Base-by-base conservation (phyloP, 2,888 invertebrate genomes). In the Drosophila tripunctata region DNA sequence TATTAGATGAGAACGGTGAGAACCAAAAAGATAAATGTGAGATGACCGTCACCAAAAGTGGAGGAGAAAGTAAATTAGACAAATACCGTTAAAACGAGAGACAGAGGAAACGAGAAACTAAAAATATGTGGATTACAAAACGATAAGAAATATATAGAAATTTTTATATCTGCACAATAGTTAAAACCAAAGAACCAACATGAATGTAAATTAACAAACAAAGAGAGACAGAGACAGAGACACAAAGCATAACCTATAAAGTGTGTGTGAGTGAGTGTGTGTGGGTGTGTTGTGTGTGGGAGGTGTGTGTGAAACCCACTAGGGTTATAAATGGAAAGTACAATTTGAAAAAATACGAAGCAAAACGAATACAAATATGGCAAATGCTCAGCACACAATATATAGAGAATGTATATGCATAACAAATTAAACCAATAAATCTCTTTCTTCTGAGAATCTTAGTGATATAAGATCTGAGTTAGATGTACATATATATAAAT, bases 1-100 rank as follows among this genome's bases (percentile, higher is more conserved):
- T 54, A 54, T 60, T 27, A 24, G 36, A 10, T 36, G 33, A 44
- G 58, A 65, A 19, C n/a, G 60, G 45, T 67, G 62, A 78, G 76
- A 69, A 76, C 55, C 69, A 76, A 81, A 75, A 50, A 48, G 10
- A 47, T 45, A 50, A 48, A 36, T 62, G 69, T 75, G 60, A 58
- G 27, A 27, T 82, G 65, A 79, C 78, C 78, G 79, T 79, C 76
- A 78, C 78, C 78, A 82, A n/a, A n/a, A n/a, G n/a, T n/a, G n/a
- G n/a, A n/a, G 27, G 51, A 63, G 60, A 35, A 58, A 55, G 41
- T 36, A 10, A 45, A 43, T 56, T 31, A 31, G 54, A 50, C 30
- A 12, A 51, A 4, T 38, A 38, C 10, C 38, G 27, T 30, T 21
- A n/a, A 51, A 40, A 40, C 36, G 38, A 40, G 30, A 14, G n/a